Percentiles rank a stretch among this genome's conserved stretches.
Conservation (phyloP, 2,797 vertebrate species). For the Petrocephalus schoutedeni region DNA sequence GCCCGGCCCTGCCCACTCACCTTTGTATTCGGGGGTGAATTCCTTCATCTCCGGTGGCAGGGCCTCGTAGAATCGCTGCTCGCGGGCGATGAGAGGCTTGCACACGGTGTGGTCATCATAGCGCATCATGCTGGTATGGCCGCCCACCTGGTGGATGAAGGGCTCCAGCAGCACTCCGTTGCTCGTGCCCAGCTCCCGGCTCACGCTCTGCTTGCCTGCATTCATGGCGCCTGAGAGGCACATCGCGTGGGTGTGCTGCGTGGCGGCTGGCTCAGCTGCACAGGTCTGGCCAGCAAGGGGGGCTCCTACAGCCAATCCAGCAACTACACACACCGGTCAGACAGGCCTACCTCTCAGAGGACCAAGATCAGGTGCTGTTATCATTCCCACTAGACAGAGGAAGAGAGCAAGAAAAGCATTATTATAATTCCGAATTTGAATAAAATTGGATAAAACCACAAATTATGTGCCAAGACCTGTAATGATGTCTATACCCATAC, state of each 20-base stretch:
- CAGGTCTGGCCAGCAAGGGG: conserved; percentile 70
- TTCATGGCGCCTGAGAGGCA: conserved; percentile 95
- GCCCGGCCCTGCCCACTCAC: conserved; percentile 49
- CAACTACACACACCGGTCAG: conserved; percentile 54
- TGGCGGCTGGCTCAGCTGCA: conserved; percentile 72
- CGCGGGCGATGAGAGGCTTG: conserved; percentile 89
- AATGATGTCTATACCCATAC: not conserved
- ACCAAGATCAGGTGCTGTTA: not conserved
- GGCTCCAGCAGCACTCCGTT: conserved; percentile 89
- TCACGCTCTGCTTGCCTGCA: conserved; percentile 78
- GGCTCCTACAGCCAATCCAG: conserved; percentile 74
- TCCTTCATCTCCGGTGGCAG: conserved; percentile 96
- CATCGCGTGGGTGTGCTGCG: conserved; percentile 77
- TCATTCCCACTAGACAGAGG: not conserved
- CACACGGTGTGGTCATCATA: conserved; percentile 97
- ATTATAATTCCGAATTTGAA: not conserved
- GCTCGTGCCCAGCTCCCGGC: conserved; percentile 57
- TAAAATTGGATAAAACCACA: not conserved
- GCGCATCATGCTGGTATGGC: conserved; percentile 98
- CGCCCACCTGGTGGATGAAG: conserved; percentile 96
- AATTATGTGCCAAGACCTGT: not conserved
- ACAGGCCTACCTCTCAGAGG: conserved; percentile 42
- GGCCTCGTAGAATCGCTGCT: conserved; percentile 96
- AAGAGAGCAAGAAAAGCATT: not conserved
- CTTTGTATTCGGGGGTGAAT: conserved; percentile 96